Percentiles rank a stretch among this genome's conserved stretches.
Conservation (phyloP, 1,140 invertebrate species). For the Zaprionus taronus region DNA sequence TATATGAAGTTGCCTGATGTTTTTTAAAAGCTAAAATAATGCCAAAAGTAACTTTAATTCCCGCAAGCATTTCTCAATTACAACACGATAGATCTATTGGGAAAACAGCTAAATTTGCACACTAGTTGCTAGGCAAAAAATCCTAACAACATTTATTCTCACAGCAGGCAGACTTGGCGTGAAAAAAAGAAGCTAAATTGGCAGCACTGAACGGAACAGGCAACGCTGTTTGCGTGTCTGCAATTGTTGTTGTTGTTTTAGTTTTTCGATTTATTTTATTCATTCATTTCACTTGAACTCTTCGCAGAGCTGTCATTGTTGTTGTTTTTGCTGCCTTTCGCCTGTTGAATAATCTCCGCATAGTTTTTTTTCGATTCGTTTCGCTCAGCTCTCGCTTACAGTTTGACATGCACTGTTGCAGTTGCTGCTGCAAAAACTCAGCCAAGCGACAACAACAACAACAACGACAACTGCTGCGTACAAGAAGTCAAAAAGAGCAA, state of each 20-base stretch:
- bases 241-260: conserved; percentile 13
- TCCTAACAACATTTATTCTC: too few species aligned
- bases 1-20: too few species aligned
- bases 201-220: background rate
- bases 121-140: too few species aligned
- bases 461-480: conserved; percentile 1
- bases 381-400: conserved; percentile 32
- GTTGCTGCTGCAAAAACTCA: conserved; percentile 44
- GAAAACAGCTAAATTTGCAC: too few species aligned
- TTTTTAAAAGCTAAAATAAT: too few species aligned
- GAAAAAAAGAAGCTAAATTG: conserved; percentile 3
- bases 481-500: conserved; percentile 42
- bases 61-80: too few species aligned
- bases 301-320: conserved; percentile 19
- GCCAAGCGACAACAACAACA: conserved; percentile 37
- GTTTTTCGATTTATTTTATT: conserved; percentile 29
- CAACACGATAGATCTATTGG: too few species aligned
- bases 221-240: conserved; percentile 16
- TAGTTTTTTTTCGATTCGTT: conserved; percentile 10
- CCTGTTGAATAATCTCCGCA: conserved; percentile 45
- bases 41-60: too few species aligned
- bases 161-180: too few species aligned
- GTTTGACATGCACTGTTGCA: conserved; percentile 45
- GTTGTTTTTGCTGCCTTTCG: conserved; percentile 37
- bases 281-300: conserved; percentile 44